Conservation (phyloP, 2,888 invertebrate genomes). For the Quadroppia sp. region DNA sequence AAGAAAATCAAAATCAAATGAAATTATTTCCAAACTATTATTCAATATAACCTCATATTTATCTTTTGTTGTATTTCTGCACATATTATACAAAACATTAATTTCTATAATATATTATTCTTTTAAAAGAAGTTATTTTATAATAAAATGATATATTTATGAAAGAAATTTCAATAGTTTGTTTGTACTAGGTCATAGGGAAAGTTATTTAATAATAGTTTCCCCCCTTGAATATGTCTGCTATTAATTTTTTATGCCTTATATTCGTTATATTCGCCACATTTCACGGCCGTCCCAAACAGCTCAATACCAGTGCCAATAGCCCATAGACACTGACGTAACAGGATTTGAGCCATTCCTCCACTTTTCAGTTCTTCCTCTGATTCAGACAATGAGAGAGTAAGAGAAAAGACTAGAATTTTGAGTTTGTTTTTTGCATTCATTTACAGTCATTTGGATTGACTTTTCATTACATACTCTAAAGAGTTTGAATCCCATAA, state of each 20-base stretch:
- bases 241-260: neutral
- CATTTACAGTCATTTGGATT: neutral
- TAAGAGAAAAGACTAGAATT: neutral
- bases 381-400: neutral
- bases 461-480: neutral
- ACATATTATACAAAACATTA: no score
- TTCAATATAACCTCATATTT: no score
- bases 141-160: no score
- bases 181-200: no score
- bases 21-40: no score
- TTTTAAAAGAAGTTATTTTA: no score
- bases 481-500: neutral
- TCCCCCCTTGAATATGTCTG: neutral
- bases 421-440: neutral
- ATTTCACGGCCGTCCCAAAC: constrained; percentile 25
- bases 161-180: no score
- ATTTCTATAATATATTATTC: no score
- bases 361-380: neutral
- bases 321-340: constrained; percentile 31
- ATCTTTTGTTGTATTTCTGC: no score
- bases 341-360: constrained; percentile 15
- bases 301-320: constrained; percentile 22
- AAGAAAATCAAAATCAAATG: no score
- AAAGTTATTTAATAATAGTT: no score
- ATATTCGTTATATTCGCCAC: constrained; percentile 13